Base-by-base conservation (phyloP, 2,797 vertebrate genomes). In the Rhyacichthys aspro region DNA sequence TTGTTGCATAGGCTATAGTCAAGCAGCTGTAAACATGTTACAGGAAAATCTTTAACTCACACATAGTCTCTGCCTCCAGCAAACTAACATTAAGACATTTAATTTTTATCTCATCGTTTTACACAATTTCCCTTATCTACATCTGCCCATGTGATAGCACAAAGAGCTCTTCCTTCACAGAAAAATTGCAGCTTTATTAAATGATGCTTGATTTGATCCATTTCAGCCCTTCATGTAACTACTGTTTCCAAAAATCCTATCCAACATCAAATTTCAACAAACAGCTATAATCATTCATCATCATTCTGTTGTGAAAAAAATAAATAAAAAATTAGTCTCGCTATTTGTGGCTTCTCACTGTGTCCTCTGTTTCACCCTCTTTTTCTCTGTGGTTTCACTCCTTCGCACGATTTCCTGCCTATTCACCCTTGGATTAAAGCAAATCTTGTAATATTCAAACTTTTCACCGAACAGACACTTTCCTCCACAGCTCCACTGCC, bases 191-290 rank as follows among this genome's bases (percentile, higher is more conserved):
- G 52, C 62, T 57, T 63, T 11, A 59, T 71, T 23, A 54, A 18
- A 74, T 74, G 38, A 48, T 19, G 55, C 66, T 68, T n/a, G 63
- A 59, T 65, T 56, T n/a, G n/a, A n/a, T n/a, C n/a, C 23, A 19
- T 64, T 65, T 55, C 17, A 17, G 38, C 5, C 12, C 28, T 43
- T 56, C 59, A 57, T 38, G 38, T 28, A 33, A 28, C 39, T 18
- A 38, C 43, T 67, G 52, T 44, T 45, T 19, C 32, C 11, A 36
- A 43, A 46, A 7, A 11, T n/a, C n/a, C n/a, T 12, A 18, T 8
- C 44, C 28, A 19, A 46, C 18, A 28, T 7, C 12, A 6, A 19
- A 45, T 11, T 46, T 11, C 12, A 7, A 45, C 19, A 14, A 18
- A 28, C 19, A 28, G 9, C 23, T 28, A n/a, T n/a, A n/a, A n/a